Percentiles rank a stretch among this genome's conserved stretches.
phyloP scores from a whole-genome alignment of 2,113 vertebrate genomes.

The Chrysochloris asiatica region DNA sequence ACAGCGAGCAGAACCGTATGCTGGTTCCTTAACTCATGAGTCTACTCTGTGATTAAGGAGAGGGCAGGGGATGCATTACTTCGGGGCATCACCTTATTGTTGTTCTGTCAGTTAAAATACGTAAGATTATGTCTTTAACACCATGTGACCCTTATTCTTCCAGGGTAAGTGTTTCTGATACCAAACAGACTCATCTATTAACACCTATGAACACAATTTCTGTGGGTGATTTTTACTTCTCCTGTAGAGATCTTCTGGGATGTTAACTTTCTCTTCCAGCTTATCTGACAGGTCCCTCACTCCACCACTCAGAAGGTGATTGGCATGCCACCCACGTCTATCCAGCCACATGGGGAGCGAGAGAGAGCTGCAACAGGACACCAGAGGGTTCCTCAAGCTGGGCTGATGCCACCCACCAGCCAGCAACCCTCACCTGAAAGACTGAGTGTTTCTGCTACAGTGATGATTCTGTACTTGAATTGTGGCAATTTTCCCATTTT shows the following conservation, averaged over 20 bases:
- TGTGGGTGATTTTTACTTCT: neutral
- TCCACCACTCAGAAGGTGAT: neutral
- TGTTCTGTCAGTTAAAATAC: neutral
- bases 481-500: neutral
- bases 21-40: too few relatives aligned
- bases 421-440: rapidly evolving
- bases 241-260: neutral
- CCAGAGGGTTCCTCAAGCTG: neutral
- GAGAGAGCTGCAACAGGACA: neutral
- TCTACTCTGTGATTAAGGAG: too few relatives aligned
- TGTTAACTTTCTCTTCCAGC: neutral
- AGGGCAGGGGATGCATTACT: rapidly evolving
- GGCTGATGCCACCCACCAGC: neutral
- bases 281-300: neutral
- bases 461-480: neutral
- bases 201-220: too few relatives aligned
- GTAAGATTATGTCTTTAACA: neutral
- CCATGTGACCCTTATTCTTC: neutral
- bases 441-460: too few relatives aligned
- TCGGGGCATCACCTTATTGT: neutral
- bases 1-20: neutral
- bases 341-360: neutral
- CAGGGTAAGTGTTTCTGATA: neutral
- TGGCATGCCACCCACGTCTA: neutral
- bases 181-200: neutral